Evolutionary conservation across 2,797 vertebrate genomes (phyloP).

Genomic region (Gymnothorax javanicus): DNA sequence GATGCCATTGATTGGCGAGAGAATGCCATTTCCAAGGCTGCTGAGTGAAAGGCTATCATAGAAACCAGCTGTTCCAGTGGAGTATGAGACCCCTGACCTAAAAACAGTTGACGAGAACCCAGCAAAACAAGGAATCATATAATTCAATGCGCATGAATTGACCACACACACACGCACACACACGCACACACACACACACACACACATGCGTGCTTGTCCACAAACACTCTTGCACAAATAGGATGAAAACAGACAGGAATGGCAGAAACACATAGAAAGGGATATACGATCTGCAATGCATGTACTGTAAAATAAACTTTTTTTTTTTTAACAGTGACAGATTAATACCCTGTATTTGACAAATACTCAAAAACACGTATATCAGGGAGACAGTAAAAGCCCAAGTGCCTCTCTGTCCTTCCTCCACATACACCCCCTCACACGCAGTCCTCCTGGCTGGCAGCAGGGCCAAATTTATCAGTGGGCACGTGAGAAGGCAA

Average conservation of each 20-base stretch:
- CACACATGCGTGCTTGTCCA: background rate
- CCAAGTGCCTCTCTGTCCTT: background rate
- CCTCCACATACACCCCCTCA: background rate
- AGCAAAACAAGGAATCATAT: background rate
- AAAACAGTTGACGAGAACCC: slow-evolving; percentile 41
- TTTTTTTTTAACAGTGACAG: slow-evolving; percentile 44
- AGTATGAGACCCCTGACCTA: background rate
- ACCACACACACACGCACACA: background rate
- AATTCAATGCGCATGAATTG: background rate
- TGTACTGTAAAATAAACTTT: too few relatives aligned
- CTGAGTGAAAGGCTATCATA: background rate
- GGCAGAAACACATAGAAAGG: background rate
- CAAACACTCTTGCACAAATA: background rate
- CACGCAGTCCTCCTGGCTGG: background rate
- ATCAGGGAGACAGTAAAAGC: slow-evolving; percentile 66
- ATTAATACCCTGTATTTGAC: slow-evolving; percentile 71
- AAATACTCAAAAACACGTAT: slow-evolving; percentile 79
- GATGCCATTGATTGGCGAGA: background rate
- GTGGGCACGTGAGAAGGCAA: background rate
- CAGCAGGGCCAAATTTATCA: background rate
- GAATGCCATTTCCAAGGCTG: background rate
- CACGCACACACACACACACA: background rate
- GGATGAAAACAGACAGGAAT: background rate
- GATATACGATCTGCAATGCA: background rate
- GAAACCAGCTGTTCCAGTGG: background rate